Percentiles rank a stretch among this genome's conserved stretches.
Evolutionary conservation across 2,797 vertebrate genomes (phyloP).

Genomic region (Enteromius radiatus): DNA sequence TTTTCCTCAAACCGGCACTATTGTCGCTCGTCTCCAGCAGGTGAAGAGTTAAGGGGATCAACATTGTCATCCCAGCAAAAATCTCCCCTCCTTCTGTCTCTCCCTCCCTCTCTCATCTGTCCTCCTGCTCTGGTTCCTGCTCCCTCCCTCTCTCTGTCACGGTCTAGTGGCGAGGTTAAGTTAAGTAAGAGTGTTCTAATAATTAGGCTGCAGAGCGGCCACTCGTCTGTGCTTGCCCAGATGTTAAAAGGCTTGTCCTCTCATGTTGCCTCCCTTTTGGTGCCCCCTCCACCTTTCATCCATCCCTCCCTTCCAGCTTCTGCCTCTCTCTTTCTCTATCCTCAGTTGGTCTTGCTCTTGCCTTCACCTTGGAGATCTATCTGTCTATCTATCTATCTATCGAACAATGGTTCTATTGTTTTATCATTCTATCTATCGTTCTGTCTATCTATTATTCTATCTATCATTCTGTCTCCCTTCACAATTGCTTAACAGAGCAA

Average conservation of each 20-base stretch:
- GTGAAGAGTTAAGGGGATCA: slow-evolving; percentile 71
- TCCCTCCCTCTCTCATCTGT: slow-evolving; percentile 54
- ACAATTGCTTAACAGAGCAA: not conserved
- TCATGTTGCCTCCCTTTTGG: slow-evolving; percentile 78
- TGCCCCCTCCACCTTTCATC: slow-evolving; percentile 54
- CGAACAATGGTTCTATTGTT: too few relatives aligned
- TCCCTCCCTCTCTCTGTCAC: slow-evolving; percentile 75
- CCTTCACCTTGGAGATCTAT: slow-evolving; percentile 57
- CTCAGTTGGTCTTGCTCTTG: slow-evolving; percentile 54
- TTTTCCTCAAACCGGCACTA: slow-evolving; percentile 20
- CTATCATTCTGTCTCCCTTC: not conserved
- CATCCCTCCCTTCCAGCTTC: slow-evolving; percentile 58
- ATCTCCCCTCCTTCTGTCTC: slow-evolving; percentile 68
- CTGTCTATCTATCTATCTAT: slow-evolving; percentile 60
- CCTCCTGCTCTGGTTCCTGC: slow-evolving; percentile 29
- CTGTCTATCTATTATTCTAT: not conserved
- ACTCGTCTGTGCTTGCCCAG: slow-evolving; percentile 88
- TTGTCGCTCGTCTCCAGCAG: slow-evolving; percentile 39
- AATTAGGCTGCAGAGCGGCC: slow-evolving; percentile 81
- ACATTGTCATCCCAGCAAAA: slow-evolving; percentile 62
- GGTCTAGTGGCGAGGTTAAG: slow-evolving; percentile 83
- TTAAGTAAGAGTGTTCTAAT: slow-evolving; percentile 93
- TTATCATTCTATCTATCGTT: not conserved
- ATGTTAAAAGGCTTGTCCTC: slow-evolving; percentile 91
- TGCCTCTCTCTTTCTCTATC: slow-evolving; percentile 73